Conservation (phyloP, 1,140 invertebrate genomes). For the Drosophila jambulina region DNA sequence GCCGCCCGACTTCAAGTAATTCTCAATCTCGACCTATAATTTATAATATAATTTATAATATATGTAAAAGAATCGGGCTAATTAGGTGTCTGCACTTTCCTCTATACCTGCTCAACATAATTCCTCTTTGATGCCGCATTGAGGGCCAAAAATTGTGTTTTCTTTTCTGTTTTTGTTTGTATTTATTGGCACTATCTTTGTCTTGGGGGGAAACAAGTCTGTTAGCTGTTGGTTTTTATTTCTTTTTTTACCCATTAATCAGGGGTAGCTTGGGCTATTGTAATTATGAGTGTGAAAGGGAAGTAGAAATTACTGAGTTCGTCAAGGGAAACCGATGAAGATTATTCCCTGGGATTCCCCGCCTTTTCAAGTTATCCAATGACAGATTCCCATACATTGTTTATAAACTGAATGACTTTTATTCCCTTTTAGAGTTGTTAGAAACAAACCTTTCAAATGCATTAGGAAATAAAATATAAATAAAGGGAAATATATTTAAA, state of each 20-base stretch:
- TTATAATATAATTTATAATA: neutral
- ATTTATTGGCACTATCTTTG: slow-evolving; percentile 39
- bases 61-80: neutral
- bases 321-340: neutral
- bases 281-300: neutral
- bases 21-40: neutral
- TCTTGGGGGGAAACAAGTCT: slow-evolving; percentile 33
- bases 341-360: slow-evolving; percentile 11
- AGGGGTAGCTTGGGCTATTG: slow-evolving; percentile 6
- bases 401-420: neutral
- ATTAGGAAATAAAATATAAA: neutral
- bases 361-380: neutral
- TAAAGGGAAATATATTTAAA: no score
- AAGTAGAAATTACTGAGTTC: neutral
- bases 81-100: slow-evolving; percentile 24
- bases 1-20: slow-evolving; percentile 9
- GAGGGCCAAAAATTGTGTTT: slow-evolving; percentile 38
- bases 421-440: neutral
- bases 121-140: slow-evolving; percentile 35
- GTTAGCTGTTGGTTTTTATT: slow-evolving; percentile 16
- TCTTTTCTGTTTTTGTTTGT: slow-evolving; percentile 9
- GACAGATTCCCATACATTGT: slow-evolving; percentile 9
- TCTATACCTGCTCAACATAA: slow-evolving; percentile 30
- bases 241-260: slow-evolving; percentile 10
- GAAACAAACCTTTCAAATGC: neutral